Evolutionary conservation across 1,140 invertebrate genomes (phyloP).

Genomic region (Macrosteles quadrilineatus): DNA sequence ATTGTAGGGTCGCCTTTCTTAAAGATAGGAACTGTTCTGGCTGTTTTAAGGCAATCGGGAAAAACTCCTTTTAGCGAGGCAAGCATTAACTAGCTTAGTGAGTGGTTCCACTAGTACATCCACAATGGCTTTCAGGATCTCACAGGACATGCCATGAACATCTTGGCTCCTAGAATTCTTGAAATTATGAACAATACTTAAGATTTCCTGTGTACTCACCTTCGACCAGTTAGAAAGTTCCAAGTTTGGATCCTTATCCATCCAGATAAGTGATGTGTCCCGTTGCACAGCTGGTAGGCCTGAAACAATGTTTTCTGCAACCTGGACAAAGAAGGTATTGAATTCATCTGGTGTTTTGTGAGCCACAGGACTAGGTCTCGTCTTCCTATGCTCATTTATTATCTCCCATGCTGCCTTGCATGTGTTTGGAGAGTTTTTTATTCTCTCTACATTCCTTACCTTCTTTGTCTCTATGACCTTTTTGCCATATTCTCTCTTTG

Average conservation of each 20-base stretch:
- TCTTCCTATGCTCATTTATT: background rate
- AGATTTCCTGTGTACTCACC: background rate
- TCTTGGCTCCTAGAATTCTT: slow-evolving; percentile 7
- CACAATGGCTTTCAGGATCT: background rate
- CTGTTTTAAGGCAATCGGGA: background rate
- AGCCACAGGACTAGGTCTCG: background rate
- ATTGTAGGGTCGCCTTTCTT: background rate
- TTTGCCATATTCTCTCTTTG: background rate
- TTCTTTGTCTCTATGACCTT: background rate
- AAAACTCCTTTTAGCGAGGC: background rate
- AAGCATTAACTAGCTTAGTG: background rate
- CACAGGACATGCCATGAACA: background rate
- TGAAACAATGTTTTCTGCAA: slow-evolving; percentile 1
- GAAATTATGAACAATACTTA: background rate
- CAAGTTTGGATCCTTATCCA: background rate
- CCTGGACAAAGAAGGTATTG: background rate
- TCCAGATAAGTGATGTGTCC: too few relatives aligned
- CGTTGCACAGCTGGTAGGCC: background rate
- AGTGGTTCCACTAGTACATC: background rate
- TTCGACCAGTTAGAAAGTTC: background rate
- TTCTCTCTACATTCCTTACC: background rate
- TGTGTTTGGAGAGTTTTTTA: background rate
- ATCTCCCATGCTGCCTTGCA: slow-evolving; percentile 18
- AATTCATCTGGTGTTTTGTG: background rate
- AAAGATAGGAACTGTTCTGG: background rate